Evolutionary conservation across 2,113 vertebrate species (phyloP).

Genomic region (Nycticebus coucang): DNA sequence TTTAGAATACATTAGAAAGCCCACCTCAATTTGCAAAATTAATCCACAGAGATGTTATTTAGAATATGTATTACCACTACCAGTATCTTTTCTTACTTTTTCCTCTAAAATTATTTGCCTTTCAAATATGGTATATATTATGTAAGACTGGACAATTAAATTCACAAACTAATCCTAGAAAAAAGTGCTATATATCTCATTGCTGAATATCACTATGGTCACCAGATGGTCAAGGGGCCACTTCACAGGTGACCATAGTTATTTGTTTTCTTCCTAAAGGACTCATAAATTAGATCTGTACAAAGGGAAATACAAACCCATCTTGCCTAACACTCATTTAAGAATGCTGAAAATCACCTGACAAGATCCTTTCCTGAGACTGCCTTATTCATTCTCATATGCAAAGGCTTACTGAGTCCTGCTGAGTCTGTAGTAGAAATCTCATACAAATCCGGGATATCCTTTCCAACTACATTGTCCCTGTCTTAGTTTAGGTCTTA

Average conservation of each 20-base stretch:
- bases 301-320: background rate
- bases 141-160: too few species aligned
- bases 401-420: background rate
- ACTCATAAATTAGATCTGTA: background rate
- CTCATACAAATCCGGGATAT: background rate
- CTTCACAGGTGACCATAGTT: too few species aligned
- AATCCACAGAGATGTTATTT: background rate
- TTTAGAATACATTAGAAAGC: background rate
- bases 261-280: background rate
- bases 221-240: too few species aligned
- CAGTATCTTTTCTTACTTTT: background rate
- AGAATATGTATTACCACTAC: background rate
- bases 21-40: background rate
- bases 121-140: background rate
- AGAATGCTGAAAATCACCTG: background rate
- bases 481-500: background rate
- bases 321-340: background rate
- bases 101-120: slow-evolving; percentile 7
- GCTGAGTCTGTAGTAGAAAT: background rate
- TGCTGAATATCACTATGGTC: too few species aligned
- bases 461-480: background rate
- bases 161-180: too few species aligned
- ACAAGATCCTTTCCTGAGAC: background rate
- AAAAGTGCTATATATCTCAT: too few species aligned
- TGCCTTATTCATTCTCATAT: background rate